A percentile compares a stretch with the other conserved stretches of the same genome.
phyloP scores from a whole-genome alignment of 2,888 invertebrate genomes.

The Leucophenga montana region DNA sequence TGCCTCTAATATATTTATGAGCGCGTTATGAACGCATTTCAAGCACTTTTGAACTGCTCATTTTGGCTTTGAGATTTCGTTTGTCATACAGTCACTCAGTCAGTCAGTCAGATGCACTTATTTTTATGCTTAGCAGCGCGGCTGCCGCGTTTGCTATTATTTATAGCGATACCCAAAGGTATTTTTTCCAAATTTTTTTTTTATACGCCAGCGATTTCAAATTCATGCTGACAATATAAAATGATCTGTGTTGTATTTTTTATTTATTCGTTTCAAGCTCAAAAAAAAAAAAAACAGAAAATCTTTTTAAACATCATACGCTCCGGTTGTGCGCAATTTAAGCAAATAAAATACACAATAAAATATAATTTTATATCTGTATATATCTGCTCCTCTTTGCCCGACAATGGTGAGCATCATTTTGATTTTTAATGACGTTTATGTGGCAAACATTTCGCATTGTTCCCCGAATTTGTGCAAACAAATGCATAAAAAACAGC shows the following conservation, averaged over 20 bases:
- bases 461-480: not conserved
- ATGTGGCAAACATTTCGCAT: conserved; percentile 14
- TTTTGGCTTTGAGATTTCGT: conserved; percentile 54
- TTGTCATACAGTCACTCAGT: conserved; percentile 12
- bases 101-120: conserved; percentile 17
- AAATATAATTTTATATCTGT: conserved; percentile 11
- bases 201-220: conserved; percentile 47
- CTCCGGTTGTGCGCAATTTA: conserved; percentile 15
- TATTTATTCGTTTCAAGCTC: conserved; percentile 14
- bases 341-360: conserved; percentile 20
- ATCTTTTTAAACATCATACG: not conserved
- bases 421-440: conserved; percentile 19
- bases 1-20: conserved; percentile 64
- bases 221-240: conserved; percentile 55
- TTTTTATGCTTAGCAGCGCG: conserved; percentile 38
- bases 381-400: not conserved
- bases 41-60: conserved; percentile 39
- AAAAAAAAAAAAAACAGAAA: conserved; percentile 1
- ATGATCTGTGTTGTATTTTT: conserved; percentile 8
- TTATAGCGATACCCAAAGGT: conserved; percentile 56
- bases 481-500: too few species aligned
- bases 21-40: conserved; percentile 64
- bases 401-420: conserved; percentile 5
- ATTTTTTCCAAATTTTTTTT: conserved; percentile 39
- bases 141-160: conserved; percentile 44